Evolutionary conservation across 2,113 vertebrate species (phyloP).

Genomic region (Hippotragus niger): DNA sequence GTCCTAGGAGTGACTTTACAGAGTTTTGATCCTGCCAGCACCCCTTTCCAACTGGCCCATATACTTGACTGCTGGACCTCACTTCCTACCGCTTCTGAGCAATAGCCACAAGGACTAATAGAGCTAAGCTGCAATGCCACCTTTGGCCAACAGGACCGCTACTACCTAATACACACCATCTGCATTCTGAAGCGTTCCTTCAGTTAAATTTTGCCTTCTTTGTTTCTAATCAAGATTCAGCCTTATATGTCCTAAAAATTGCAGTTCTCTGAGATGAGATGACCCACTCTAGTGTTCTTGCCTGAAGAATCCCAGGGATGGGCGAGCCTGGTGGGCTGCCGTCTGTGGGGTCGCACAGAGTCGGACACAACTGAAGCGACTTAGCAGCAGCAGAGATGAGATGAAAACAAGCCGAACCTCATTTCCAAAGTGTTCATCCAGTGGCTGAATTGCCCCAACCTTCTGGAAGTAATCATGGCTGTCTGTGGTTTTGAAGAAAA

Average conservation of each 20-base stretch:
- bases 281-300: not conserved
- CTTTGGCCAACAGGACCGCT: not conserved
- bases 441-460: not conserved
- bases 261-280: not conserved
- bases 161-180: not conserved
- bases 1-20: not conserved
- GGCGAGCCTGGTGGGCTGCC: too few species aligned
- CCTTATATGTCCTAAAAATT: not conserved
- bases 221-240: not conserved
- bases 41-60: not conserved
- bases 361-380: too few species aligned
- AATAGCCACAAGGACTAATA: not conserved
- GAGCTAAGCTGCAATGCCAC: too few species aligned
- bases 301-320: too few species aligned
- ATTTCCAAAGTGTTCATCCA: not conserved
- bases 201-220: not conserved
- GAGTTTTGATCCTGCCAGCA: not conserved
- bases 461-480: not conserved
- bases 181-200: not conserved
- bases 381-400: not conserved
- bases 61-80: not conserved
- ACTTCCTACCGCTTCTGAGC: not conserved
- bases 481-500: not conserved
- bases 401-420: not conserved
- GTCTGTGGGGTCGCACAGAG: too few species aligned